Conservation (phyloP, 2,113 vertebrate species). For the Antechinus flavipes region DNA sequence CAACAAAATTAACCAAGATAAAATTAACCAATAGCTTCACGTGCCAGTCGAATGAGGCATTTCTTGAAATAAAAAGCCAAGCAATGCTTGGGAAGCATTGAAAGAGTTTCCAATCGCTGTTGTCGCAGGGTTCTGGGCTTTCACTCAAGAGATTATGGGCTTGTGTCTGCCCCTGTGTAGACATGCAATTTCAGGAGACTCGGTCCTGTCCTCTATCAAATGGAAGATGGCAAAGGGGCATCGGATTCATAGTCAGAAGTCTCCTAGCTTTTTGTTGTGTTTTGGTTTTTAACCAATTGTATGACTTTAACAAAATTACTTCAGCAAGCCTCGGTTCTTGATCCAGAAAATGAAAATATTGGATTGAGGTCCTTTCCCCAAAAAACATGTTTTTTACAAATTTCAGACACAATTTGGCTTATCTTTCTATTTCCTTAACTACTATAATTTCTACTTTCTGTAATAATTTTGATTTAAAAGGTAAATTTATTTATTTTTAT, state of each 20-base stretch:
- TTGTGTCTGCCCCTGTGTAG: background rate
- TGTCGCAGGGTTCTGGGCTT: background rate
- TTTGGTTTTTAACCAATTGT: background rate
- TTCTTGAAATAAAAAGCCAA: background rate
- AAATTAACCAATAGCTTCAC: background rate
- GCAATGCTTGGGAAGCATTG: background rate
- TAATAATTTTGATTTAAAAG: conserved; percentile 80
- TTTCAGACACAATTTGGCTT: conserved; percentile 80
- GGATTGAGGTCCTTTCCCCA: background rate
- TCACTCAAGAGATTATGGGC: background rate
- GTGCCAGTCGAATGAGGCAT: background rate
- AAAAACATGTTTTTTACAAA: background rate
- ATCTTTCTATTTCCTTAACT: conserved; percentile 84
- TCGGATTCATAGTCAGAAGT: background rate
- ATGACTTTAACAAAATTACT: background rate
- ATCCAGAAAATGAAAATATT: background rate
- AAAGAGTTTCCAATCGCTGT: background rate
- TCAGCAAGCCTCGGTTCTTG: background rate
- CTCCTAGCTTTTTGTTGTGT: background rate
- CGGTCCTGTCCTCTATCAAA: background rate
- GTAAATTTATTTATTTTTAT: conserved; percentile 75
- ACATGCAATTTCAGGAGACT: background rate
- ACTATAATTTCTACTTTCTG: conserved; percentile 82
- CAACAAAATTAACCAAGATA: background rate
- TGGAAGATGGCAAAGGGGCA: background rate